Percentiles rank a stretch among this genome's conserved stretches.
These are phyloP conservation scores for Acrobasis consociella DNA, from an alignment of 2,888 invertebrate genomes.

Conservation along the genomic window DNA sequence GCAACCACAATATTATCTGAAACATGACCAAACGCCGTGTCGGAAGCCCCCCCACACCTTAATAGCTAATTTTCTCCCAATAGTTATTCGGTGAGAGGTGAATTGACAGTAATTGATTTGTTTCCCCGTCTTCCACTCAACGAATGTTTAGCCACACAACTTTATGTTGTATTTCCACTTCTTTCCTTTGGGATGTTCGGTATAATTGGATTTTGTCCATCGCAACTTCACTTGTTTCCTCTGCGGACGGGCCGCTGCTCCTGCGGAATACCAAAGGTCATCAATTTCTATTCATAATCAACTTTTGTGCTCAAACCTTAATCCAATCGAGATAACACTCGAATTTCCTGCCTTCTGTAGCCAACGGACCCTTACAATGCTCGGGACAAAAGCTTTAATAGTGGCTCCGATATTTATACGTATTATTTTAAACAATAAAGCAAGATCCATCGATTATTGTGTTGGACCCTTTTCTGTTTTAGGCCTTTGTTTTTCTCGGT, in stretches of 20 bases:
- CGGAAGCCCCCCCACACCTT: slow-evolving; percentile 48
- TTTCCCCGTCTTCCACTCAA: slow-evolving; percentile 43
- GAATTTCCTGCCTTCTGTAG: slow-evolving; percentile 35
- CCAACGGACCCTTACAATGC: slow-evolving; percentile 40
- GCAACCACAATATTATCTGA: slow-evolving; percentile 56
- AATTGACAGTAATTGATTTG: slow-evolving; percentile 68
- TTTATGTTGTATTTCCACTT: slow-evolving; percentile 37
- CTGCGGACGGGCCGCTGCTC: slow-evolving; percentile 17
- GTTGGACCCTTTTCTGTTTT: slow-evolving; percentile 53
- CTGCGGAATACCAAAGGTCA: slow-evolving; percentile 16
- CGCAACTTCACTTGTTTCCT: slow-evolving; percentile 31
- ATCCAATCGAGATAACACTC: slow-evolving; percentile 29
- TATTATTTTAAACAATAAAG: slow-evolving; percentile 56
- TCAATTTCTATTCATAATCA: slow-evolving; percentile 23
- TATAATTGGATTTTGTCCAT: slow-evolving; percentile 38
- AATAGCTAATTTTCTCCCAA: slow-evolving; percentile 61
- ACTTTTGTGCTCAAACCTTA: slow-evolving; percentile 26
- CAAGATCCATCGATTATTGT: slow-evolving; percentile 60
- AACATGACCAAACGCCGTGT: slow-evolving; percentile 48
- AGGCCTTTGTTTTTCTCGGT: slow-evolving; percentile 62
- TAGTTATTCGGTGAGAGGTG: slow-evolving; percentile 52
- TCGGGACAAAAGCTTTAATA: slow-evolving; percentile 42
- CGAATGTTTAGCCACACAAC: slow-evolving; percentile 38
- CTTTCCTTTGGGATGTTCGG: slow-evolving; percentile 30
- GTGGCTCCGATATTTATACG: slow-evolving; percentile 46